Percentiles rank a stretch among this genome's conserved stretches.
Evolutionary conservation across 2,888 invertebrate species (phyloP).

Genomic region (Taenaris catops): DNA sequence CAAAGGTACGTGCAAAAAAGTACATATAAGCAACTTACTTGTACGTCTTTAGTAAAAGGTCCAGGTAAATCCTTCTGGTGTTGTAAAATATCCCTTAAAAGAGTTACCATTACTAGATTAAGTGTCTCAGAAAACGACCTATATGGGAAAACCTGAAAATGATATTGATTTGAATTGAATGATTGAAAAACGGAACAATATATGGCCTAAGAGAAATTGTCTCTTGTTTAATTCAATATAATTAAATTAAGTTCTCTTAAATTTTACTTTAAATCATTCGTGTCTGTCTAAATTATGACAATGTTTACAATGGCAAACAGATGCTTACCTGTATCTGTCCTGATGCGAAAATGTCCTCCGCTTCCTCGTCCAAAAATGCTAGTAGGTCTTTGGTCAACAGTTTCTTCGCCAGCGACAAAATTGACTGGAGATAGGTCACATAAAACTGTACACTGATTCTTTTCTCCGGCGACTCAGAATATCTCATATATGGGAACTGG

Average conservation of each 20-base stretch:
- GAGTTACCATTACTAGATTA: slow-evolving; percentile 94
- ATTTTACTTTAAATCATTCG: too few species aligned
- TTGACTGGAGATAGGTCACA: slow-evolving; percentile 89
- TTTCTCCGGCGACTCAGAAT: slow-evolving; percentile 86
- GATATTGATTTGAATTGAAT: too few species aligned
- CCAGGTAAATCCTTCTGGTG: slow-evolving; percentile 93
- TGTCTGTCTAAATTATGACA: too few species aligned
- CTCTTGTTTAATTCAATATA: too few species aligned
- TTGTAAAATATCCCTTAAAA: slow-evolving; percentile 93
- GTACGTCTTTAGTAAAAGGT: slow-evolving; percentile 96
- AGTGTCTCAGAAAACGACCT: slow-evolving; percentile 97
- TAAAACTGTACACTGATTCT: slow-evolving; percentile 84
- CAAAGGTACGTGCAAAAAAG: too few species aligned
- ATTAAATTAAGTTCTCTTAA: too few species aligned
- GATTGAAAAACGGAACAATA: too few species aligned
- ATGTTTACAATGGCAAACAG: background rate
- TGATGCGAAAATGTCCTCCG: slow-evolving; percentile 87
- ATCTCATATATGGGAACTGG: slow-evolving; percentile 91
- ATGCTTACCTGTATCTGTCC: slow-evolving; percentile 80
- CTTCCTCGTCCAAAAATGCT: slow-evolving; percentile 90
- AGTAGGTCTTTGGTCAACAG: slow-evolving; percentile 91
- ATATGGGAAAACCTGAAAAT: slow-evolving; percentile 89
- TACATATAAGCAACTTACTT: slow-evolving; percentile 41
- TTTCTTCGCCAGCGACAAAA: slow-evolving; percentile 90
- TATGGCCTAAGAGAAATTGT: too few species aligned